phyloP scores from a whole-genome alignment of 2,113 vertebrate species.

The Ictalurus furcatus region DNA sequence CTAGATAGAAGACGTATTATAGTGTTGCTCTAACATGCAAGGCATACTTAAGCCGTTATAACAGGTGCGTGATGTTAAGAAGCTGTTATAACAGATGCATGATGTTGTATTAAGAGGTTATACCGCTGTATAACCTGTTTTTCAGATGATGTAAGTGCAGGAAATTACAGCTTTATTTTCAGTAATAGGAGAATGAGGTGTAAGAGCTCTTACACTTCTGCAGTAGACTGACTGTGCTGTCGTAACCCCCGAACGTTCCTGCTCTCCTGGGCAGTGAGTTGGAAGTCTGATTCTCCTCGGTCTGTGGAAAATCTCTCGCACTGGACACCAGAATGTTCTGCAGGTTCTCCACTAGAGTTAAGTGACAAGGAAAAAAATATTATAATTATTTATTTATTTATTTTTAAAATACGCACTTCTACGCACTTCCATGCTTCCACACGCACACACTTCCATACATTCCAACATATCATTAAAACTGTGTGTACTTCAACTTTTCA shows the following conservation, averaged over 20 bases:
- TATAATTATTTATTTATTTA: too few species aligned
- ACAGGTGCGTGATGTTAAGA: neutral
- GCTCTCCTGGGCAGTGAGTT: slow-evolving; percentile 75
- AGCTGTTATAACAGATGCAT: neutral
- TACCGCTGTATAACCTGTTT: neutral
- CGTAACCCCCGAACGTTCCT: slow-evolving; percentile 85
- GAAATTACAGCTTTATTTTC: neutral
- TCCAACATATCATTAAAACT: neutral
- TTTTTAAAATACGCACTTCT: neutral
- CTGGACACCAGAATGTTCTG: slow-evolving; percentile 81
- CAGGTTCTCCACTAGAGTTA: slow-evolving; percentile 82
- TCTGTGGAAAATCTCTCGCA: slow-evolving; percentile 60
- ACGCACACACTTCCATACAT: neutral
- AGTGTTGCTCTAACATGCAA: neutral
- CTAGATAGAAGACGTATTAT: neutral
- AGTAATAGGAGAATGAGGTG: neutral
- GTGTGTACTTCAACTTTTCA: neutral
- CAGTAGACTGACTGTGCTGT: slow-evolving; percentile 69
- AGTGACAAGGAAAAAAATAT: neutral
- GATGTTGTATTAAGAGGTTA: neutral
- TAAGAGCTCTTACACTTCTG: slow-evolving; percentile 76
- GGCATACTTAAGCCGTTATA: neutral
- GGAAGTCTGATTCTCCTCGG: slow-evolving; percentile 66
- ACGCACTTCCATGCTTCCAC: neutral
- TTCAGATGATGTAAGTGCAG: neutral